Conservation (phyloP, 2,113 vertebrate genomes). For the Rhabdomys dilectus region DNA sequence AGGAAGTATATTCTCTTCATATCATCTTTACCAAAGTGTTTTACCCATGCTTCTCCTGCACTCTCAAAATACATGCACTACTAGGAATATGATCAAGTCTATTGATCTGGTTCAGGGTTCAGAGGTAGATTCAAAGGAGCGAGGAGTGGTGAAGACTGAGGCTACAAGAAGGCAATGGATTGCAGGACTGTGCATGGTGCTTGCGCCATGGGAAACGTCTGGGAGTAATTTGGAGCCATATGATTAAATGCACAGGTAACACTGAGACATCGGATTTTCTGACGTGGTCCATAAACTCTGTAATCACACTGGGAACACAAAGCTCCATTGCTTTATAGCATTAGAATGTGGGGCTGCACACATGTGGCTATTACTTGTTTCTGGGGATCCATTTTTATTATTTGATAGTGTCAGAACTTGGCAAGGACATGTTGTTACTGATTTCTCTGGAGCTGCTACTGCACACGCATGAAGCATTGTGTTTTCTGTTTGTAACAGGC, state of each 20-base stretch:
- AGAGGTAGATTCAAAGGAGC: background rate
- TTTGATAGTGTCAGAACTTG: background rate
- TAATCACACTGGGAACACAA: background rate
- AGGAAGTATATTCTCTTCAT: fast-evolving
- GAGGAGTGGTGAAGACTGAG: fast-evolving
- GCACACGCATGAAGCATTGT: background rate
- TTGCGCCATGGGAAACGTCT: no score
- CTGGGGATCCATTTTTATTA: no score
- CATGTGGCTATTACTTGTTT: no score
- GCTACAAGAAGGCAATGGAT: background rate
- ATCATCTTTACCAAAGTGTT: background rate
- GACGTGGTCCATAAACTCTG: background rate
- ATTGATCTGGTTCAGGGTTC: no score
- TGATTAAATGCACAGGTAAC: background rate
- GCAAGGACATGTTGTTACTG: background rate
- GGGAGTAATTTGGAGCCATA: background rate
- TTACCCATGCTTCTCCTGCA: fast-evolving
- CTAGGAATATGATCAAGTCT: background rate
- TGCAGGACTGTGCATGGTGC: no score
- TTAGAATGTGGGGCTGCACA: background rate
- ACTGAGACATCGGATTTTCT: no score
- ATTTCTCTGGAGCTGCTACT: background rate
- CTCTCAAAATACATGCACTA: background rate
- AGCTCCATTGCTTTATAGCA: no score
- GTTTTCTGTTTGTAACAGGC: background rate